Base-by-base conservation (phyloP, 2,888 invertebrate genomes). In the Alloscopus bannaensis region DNA sequence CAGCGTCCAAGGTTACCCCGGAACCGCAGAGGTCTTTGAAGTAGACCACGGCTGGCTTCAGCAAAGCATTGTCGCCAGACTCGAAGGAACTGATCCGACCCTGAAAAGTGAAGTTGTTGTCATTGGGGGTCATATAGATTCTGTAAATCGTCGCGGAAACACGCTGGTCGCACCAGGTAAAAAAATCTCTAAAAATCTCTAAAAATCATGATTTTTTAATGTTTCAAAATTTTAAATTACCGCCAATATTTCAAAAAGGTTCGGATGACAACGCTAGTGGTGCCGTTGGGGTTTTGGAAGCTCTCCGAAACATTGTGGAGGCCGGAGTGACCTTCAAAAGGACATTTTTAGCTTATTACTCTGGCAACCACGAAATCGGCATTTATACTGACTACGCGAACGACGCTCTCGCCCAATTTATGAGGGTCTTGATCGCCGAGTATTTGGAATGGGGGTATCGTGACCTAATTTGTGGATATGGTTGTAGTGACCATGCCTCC, bases 261-360 rank as follows among this genome's bases (percentile, higher is more conserved):
- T 81, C 79, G 26, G 81, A 83, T 45, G 83, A 83, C 50, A 81
- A 83, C 64, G 83, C 73, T 11, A 75, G 71, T 60, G 83, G 83
- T 16, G 66, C 70, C 1, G 78, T 59, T 13, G 64, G 42, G 0
- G 59, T 83, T 11, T 47, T 83, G 1, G 83, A 83, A 65, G 59
- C 73, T 3, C 60, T 82, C 4, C 69, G 80, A 13, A 71, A 55
- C 13, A 8, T 82, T 55, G 52, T 78, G 22, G 75, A 60, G 6
- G 45, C 26, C 22, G 78, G 78, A 20, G 40, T 78, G 13, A 26
- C 68, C 40, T 81, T 75, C 1, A 59, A 47, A 16, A 45, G 73
- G 36, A 79, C 79, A 4, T 79, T 81, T 29, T 76, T 76, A 3
- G 79, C 70, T 73, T 82, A 81, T 42, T 78, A 78, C 8, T 80